Evolutionary conservation across 2,888 invertebrate species (phyloP).

Genomic region (Trachelus troglodyta): DNA sequence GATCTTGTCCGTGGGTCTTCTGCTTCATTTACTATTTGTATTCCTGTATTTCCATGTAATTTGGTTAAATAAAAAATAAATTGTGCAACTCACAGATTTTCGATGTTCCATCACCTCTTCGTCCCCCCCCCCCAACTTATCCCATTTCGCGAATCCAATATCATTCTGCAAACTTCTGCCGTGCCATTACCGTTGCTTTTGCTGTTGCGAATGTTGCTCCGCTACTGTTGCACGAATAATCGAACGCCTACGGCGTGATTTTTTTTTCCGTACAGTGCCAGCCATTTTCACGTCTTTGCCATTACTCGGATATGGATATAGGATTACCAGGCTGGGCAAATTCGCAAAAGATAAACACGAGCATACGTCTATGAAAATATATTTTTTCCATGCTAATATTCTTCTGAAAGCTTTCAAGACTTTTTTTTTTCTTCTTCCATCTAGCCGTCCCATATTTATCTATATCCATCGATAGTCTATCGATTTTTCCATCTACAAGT

Average conservation of each 20-base stretch:
- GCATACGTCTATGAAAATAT: not conserved
- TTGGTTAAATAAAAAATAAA: not conserved
- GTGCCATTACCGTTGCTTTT: not conserved
- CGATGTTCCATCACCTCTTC: not conserved
- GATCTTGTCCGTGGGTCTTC: not conserved
- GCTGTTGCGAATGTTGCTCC: not conserved
- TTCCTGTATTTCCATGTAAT: not conserved
- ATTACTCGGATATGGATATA: not conserved
- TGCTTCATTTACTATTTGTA: not conserved
- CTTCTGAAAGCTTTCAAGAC: not conserved
- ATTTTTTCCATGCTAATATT: too few species aligned
- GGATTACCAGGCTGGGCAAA: not conserved
- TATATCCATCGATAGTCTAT: not conserved
- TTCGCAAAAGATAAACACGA: not conserved
- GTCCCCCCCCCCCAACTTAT: not conserved
- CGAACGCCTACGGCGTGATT: not conserved
- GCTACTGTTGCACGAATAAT: not conserved
- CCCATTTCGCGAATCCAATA: not conserved
- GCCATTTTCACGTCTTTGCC: not conserved
- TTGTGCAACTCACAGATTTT: not conserved
- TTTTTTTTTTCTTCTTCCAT: not conserved
- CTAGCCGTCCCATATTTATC: accelerated
- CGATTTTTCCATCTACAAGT: not conserved
- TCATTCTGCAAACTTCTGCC: not conserved
- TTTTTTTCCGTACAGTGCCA: not conserved